Conservation (phyloP, 2,113 vertebrate genomes). For the Apaloderma vittatum region DNA sequence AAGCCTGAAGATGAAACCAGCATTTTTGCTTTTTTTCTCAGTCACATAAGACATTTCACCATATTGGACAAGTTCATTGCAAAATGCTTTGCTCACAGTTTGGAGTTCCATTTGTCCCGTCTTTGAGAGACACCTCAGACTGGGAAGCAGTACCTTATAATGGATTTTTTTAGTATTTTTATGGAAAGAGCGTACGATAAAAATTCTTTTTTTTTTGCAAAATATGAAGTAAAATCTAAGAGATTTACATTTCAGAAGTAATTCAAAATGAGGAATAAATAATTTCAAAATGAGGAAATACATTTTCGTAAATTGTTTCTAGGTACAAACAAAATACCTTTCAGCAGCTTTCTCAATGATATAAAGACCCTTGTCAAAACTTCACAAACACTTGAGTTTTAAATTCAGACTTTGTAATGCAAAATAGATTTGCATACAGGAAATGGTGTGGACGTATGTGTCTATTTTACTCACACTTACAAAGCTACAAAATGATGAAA, state of each 20-base stretch:
- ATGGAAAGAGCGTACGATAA: background rate
- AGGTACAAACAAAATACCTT: slow-evolving; percentile 22
- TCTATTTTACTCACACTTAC: slow-evolving; percentile 24
- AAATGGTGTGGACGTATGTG: background rate
- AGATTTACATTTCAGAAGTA: slow-evolving; percentile 37
- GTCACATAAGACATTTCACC: background rate
- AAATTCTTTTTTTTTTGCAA: background rate
- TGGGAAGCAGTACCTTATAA: background rate
- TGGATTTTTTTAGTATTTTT: background rate
- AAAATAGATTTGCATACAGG: slow-evolving; percentile 43
- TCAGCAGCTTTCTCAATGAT: slow-evolving; percentile 20
- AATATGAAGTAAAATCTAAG: slow-evolving; percentile 6
- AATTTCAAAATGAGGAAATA: slow-evolving; percentile 29
- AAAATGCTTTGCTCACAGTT: background rate
- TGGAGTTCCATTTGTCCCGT: background rate
- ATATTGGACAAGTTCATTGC: background rate
- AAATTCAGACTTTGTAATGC: slow-evolving; percentile 31
- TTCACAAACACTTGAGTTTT: background rate
- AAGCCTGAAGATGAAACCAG: background rate
- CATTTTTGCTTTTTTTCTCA: background rate
- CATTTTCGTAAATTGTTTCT: slow-evolving; percentile 8
- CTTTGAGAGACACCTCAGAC: background rate
- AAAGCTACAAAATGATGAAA: slow-evolving; percentile 38
- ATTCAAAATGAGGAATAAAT: slow-evolving; percentile 38
- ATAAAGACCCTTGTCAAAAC: background rate